Conservation (phyloP, 2,797 vertebrate genomes). For the Gymnothorax javanicus region DNA sequence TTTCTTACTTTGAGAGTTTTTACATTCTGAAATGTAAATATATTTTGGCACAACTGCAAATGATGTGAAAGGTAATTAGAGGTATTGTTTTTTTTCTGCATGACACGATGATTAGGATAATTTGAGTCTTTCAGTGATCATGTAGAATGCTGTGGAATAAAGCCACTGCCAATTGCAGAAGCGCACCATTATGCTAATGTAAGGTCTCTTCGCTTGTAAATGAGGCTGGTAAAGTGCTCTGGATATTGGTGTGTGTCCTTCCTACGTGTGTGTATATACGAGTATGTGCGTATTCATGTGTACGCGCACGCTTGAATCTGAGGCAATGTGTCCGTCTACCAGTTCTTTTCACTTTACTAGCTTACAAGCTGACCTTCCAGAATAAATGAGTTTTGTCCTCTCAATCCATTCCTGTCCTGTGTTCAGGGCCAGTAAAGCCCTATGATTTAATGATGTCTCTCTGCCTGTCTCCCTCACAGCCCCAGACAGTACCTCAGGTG, state of each 20-base stretch:
- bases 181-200: background rate
- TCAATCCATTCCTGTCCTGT: background rate
- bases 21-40: background rate
- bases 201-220: background rate
- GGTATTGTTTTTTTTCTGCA: background rate
- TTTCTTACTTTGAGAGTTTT: background rate
- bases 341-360: background rate
- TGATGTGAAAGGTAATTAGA: background rate
- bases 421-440: background rate
- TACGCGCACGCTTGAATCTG: no score
- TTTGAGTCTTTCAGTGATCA: background rate
- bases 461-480: constrained; percentile 66
- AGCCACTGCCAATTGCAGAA: background rate
- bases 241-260: background rate
- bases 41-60: background rate
- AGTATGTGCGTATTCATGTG: background rate
- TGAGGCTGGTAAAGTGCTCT: background rate
- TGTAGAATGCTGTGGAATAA: background rate
- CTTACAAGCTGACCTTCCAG: constrained; percentile 10
- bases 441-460: background rate
- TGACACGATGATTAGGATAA: background rate
- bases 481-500: constrained; percentile 80
- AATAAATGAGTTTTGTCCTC: background rate
- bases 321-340: background rate
- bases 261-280: background rate